Evolutionary conservation across 2,113 vertebrate genomes (phyloP).

Genomic region (Brienomyrus longianalis): DNA sequence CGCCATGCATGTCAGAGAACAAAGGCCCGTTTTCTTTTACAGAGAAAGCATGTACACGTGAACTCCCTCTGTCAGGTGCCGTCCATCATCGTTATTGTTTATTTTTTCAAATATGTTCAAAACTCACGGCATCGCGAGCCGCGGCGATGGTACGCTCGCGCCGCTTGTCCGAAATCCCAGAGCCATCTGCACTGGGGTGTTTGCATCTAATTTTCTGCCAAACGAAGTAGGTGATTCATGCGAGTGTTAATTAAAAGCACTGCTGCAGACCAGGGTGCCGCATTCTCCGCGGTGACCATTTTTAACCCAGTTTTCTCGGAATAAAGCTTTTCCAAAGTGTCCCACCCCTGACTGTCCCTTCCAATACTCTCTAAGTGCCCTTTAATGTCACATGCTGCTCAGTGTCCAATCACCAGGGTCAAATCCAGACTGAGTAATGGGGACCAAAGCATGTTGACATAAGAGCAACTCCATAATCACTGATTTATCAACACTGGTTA

Average conservation of each 20-base stretch:
- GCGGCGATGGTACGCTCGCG: not conserved
- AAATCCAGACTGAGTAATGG: constrained; percentile 23
- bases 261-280: not conserved
- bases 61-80: not conserved
- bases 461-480: constrained; percentile 35
- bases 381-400: constrained; percentile 21
- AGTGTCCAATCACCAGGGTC: constrained; percentile 21
- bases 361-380: constrained; percentile 23
- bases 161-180: not conserved
- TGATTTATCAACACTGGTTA: constrained; percentile 41
- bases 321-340: not conserved
- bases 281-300: constrained; percentile 23
- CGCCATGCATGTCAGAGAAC: not conserved
- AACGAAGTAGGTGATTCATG: not conserved
- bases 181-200: not conserved
- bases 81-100: not conserved
- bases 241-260: not conserved
- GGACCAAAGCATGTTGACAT: constrained; percentile 48
- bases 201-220: not conserved
- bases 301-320: constrained; percentile 19
- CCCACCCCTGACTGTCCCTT: not conserved
- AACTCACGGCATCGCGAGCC: not conserved
- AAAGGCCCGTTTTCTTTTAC: not conserved
- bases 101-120: not conserved
- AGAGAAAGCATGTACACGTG: not conserved